Conservation (phyloP, 2,888 invertebrate species). For the Globia sparganii region DNA sequence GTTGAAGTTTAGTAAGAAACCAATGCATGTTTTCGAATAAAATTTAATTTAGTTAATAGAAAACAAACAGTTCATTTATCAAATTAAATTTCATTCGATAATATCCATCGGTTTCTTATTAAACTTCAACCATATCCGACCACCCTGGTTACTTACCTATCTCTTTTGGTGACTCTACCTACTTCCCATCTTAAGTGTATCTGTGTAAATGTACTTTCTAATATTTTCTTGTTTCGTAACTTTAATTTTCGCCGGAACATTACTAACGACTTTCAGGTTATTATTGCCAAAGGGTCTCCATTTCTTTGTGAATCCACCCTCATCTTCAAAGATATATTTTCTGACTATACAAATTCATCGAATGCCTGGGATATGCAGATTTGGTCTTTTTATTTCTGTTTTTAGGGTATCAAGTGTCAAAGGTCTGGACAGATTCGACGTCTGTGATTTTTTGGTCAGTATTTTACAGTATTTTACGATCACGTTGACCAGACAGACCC, state of each 20-base stretch:
- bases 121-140: no score
- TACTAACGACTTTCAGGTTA: conserved; percentile 38
- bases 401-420: not conserved
- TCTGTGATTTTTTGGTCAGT: not conserved
- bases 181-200: not conserved
- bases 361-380: not conserved
- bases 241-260: conserved; percentile 37
- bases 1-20: no score
- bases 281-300: conserved; percentile 34
- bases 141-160: no score
- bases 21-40: no score
- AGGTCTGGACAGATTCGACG: not conserved
- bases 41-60: no score
- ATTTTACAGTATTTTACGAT: conserved; percentile 12
- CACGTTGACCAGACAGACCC: not conserved
- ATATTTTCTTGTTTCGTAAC: conserved; percentile 9
- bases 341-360: not conserved
- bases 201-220: conserved; percentile 30
- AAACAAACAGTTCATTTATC: no score
- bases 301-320: conserved; percentile 24
- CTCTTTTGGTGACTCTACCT: no score
- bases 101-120: no score
- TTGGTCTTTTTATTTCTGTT: not conserved
- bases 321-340: conserved; percentile 11
- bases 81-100: no score